phyloP scores from a whole-genome alignment of 2,888 invertebrate genomes.

The Ceratothoa steindachneri region DNA sequence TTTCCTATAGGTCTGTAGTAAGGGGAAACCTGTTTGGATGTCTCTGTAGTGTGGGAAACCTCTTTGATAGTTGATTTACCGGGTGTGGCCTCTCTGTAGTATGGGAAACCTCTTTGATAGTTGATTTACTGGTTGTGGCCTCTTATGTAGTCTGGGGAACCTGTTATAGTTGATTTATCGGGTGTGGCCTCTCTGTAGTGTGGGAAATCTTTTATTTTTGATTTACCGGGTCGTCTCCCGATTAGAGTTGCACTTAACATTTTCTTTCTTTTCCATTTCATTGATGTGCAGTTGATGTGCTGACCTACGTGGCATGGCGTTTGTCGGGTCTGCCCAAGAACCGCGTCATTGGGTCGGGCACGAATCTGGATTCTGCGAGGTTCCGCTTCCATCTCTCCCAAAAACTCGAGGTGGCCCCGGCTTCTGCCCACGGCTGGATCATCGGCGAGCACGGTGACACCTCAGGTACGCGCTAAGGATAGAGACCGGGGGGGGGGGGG shows the following conservation, averaged over 20 bases:
- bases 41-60: not conserved
- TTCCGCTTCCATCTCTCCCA: constrained; percentile 84
- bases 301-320: constrained; percentile 94
- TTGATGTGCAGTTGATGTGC: constrained; percentile 74
- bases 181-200: too few relatives aligned
- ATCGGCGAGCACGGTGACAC: constrained; percentile 93
- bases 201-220: too few relatives aligned
- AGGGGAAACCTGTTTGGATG: not conserved
- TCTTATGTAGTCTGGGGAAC: too few relatives aligned
- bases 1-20: not conserved
- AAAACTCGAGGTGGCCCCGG: constrained; percentile 72
- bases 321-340: constrained; percentile 81
- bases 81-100: too few relatives aligned
- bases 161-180: too few relatives aligned
- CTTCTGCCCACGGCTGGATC: constrained; percentile 85
- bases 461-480: constrained; percentile 60
- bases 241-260: too few relatives aligned
- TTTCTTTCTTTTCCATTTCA: too few relatives aligned
- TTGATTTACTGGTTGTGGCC: too few relatives aligned
- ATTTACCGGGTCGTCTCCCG: too few relatives aligned
- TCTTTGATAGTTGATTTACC: not conserved
- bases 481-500: too few relatives aligned
- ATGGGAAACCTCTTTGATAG: too few relatives aligned
- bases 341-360: constrained; percentile 85
- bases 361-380: constrained; percentile 85